Percentiles rank a stretch among this genome's conserved stretches.
These are phyloP conservation scores for Mormyrops boulengeri DNA, from an alignment of 2,797 vertebrate genomes.

Conservation along the genomic window DNA sequence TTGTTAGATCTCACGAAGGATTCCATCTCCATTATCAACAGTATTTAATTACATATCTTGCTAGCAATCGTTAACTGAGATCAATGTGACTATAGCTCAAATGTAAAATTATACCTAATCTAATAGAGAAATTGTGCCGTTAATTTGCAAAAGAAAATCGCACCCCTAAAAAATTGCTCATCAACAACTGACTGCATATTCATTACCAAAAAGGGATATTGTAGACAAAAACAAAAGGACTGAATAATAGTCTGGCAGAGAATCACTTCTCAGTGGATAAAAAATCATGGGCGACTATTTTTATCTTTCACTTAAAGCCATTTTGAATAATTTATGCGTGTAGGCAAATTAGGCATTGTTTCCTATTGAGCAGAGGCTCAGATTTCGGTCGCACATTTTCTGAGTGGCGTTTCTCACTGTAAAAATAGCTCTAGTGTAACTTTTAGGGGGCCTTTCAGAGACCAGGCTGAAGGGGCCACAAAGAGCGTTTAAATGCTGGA, in stretches of 20 bases:
- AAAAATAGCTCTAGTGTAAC: not conserved
- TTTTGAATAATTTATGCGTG: slow-evolving; percentile 14
- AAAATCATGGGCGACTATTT: not conserved
- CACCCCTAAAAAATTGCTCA: not conserved
- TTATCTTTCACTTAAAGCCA: slow-evolving; percentile 16
- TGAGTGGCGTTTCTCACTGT: not conserved
- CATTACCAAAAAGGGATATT: not conserved
- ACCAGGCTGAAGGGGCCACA: not conserved
- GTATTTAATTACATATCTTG: slow-evolving; percentile 6
- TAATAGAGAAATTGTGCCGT: not conserved
- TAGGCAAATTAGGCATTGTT: slow-evolving; percentile 9
- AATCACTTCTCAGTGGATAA: not conserved
- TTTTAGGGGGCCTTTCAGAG: not conserved
- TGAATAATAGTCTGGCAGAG: not conserved
- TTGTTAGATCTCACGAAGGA: not conserved
- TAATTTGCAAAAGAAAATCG: not conserved
- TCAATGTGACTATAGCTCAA: not conserved
- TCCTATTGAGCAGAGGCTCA: not conserved
- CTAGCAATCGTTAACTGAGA: not conserved
- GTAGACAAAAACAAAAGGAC: not conserved
- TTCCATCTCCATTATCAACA: not conserved
- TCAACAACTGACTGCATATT: not conserved
- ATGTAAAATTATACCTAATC: not conserved
- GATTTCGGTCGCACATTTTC: not conserved
- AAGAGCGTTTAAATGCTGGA: not conserved